These are phyloP conservation scores for Linnaemya tessellans DNA, from an alignment of 2,888 invertebrate species.

Conservation along the genomic window DNA sequence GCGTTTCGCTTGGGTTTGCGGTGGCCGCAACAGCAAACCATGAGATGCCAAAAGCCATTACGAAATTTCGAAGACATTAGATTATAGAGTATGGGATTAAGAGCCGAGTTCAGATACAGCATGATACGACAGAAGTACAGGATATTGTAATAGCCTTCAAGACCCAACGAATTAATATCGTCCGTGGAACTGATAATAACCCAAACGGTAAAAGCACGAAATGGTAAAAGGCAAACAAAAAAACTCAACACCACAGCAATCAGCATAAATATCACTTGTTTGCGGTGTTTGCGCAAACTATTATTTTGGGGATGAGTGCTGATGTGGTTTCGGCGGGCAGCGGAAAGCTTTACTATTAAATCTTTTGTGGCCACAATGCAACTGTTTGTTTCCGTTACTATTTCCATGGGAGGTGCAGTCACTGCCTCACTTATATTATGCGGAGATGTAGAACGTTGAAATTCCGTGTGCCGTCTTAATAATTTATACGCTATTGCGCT, in stretches of 20 bases:
- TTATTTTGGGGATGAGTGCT: conserved; percentile 81
- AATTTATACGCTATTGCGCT: conserved; percentile 93
- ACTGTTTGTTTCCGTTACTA: conserved; percentile 50
- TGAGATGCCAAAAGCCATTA: conserved; percentile 89
- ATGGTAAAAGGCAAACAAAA: conserved; percentile 94
- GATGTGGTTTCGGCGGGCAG: conserved; percentile 42
- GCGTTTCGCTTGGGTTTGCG: conserved; percentile 13
- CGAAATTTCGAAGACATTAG: conserved; percentile 96
- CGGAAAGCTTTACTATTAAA: conserved; percentile 12
- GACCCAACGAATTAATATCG: conserved; percentile 87
- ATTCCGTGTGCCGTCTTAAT: conserved; percentile 85
- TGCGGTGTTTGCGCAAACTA: conserved; percentile 88
- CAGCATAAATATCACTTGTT: conserved; percentile 94
- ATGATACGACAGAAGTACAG: conserved; percentile 94
- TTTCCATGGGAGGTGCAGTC: conserved; percentile 41
- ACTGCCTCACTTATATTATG: conserved; percentile 55
- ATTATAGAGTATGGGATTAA: conserved; percentile 96
- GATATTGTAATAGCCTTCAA: conserved; percentile 92
- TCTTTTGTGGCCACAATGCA: conserved; percentile 42
- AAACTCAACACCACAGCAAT: conserved; percentile 95
- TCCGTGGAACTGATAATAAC: conserved; percentile 91
- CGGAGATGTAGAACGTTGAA: conserved; percentile 68
- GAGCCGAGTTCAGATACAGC: conserved; percentile 94
- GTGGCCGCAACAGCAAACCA: conserved; percentile 82
- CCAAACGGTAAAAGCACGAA: conserved; percentile 94